These are phyloP conservation scores for Himantopus leucocephalus DNA, from an alignment of 2,113 vertebrate species.

Conservation along the genomic window DNA sequence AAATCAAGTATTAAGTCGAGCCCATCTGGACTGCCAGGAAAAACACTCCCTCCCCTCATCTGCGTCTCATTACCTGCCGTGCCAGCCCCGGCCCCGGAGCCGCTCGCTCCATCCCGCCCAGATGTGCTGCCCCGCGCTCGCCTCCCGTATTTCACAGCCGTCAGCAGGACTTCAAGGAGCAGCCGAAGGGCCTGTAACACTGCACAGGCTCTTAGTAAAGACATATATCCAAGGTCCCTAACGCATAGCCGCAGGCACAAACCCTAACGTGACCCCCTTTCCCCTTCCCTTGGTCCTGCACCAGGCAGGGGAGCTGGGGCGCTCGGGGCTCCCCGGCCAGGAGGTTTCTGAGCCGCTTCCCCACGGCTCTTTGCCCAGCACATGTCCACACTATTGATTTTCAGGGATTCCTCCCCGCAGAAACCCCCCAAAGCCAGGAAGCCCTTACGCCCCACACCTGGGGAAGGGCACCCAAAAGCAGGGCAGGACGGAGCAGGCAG, in stretches of 20 bases:
- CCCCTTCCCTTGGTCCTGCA: not conserved
- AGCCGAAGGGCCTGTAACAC: not conserved
- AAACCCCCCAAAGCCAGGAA: not conserved
- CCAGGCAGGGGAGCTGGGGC: not conserved
- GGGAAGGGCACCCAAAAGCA: not conserved
- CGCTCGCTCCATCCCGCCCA: not conserved
- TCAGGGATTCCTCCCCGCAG: not conserved
- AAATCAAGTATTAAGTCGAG: constrained; percentile 34
- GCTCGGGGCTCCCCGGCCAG: rapidly evolving
- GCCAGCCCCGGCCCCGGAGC: not conserved
- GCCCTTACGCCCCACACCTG: rapidly evolving
- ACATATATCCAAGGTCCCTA: not conserved
- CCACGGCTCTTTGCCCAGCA: not conserved
- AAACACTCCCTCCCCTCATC: constrained; percentile 45
- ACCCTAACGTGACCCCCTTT: not conserved
- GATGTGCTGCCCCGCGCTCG: not conserved
- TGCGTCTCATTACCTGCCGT: constrained; percentile 45
- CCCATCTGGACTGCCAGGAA: constrained; percentile 50
- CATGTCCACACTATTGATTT: not conserved
- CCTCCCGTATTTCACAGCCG: constrained; percentile 40
- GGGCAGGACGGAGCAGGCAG: rapidly evolving
- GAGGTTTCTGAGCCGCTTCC: not conserved
- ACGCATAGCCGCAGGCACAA: not conserved
- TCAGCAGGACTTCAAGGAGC: constrained; percentile 17
- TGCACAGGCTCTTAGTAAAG: constrained; percentile 1